Evolutionary conservation across 2,797 vertebrate species (phyloP).

Genomic region (Sebastes ruberrimus): DNA sequence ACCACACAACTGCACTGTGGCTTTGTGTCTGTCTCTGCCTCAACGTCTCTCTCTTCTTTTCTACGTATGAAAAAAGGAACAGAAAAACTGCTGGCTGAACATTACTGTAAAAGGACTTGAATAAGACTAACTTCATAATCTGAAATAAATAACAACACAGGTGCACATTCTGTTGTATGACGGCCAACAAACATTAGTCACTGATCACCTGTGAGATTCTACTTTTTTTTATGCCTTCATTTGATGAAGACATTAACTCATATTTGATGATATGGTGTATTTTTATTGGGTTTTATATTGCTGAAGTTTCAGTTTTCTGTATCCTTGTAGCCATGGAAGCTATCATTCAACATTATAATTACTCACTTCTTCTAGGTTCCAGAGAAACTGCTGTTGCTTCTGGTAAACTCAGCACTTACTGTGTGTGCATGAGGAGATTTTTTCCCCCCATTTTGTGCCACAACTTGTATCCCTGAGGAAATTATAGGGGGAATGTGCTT

Average conservation of each 20-base stretch:
- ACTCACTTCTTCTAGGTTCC: slow-evolving; percentile 36
- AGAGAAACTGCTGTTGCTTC: slow-evolving; percentile 50
- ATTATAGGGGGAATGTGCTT: slow-evolving; percentile 49
- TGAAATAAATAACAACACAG: background rate
- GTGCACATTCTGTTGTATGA: background rate
- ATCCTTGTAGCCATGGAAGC: slow-evolving; percentile 37
- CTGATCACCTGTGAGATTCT: slow-evolving; percentile 7
- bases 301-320: slow-evolving; percentile 42
- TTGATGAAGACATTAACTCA: background rate
- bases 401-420: slow-evolving; percentile 59
- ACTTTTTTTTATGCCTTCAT: background rate
- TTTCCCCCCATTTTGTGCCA: slow-evolving; percentile 32
- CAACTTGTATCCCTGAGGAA: slow-evolving; percentile 54
- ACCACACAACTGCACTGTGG: slow-evolving; percentile 78
- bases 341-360: slow-evolving; percentile 57
- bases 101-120: slow-evolving; percentile 4
- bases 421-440: slow-evolving; percentile 46
- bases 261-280: background rate
- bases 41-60: slow-evolving; percentile 41
- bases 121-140: background rate
- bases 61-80: slow-evolving; percentile 37
- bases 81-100: slow-evolving; percentile 44
- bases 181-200: background rate
- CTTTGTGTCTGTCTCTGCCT: slow-evolving; percentile 71
- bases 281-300: slow-evolving; percentile 14